Base-by-base conservation (phyloP, 1,140 invertebrate genomes). In the Aricia agestis region DNA sequence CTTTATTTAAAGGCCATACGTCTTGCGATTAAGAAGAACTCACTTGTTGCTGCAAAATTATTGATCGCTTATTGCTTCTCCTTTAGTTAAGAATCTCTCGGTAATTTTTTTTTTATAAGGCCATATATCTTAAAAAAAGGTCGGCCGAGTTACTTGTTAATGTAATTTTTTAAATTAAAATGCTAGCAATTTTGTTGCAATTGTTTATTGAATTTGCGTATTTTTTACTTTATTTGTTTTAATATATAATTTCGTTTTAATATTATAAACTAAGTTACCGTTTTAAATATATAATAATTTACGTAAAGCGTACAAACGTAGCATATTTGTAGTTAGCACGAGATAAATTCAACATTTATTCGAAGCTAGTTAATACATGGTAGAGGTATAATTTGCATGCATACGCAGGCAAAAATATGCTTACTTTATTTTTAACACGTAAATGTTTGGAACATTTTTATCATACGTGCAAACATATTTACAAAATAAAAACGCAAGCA, bases 401-500 rank as follows among this genome's bases (percentile, higher is more conserved):
- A 52, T 11, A 52, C 45, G 45, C 45, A 52, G 45, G 45, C 45
- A 52, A 42, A 42, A 42, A 52, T 52, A 52, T 52, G 45, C 45
- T 52, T 52, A 52, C 45, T 15, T 52, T 45, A 1, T 9, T 13
- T 13, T 52, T 13, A 15, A 52, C 45, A 52, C 13, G 10, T 52
- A 52, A 52, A 52, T 52, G 1, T 0, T 52, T 4, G 45, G 3
- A 52, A 52, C 9, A 15, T 11, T 52, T 42, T 52, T 36, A 36
- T 36, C 36, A 25, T 63, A 7, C 59, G 59, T 63, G 59, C 59
- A 63, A 18, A 63, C 13, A 59, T 19, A 63, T 63, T 7, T 63
- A 63, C 59, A 63, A 19, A 63, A 19, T 52, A 52, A 63, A 63
- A 63, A 63, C 7, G 59, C 59, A 63, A 63, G 59, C 59, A 63